Percentiles rank a stretch among this genome's conserved stretches.
Evolutionary conservation across 2,888 invertebrate genomes (phyloP).

Genomic region (Spisula subtruncata): DNA sequence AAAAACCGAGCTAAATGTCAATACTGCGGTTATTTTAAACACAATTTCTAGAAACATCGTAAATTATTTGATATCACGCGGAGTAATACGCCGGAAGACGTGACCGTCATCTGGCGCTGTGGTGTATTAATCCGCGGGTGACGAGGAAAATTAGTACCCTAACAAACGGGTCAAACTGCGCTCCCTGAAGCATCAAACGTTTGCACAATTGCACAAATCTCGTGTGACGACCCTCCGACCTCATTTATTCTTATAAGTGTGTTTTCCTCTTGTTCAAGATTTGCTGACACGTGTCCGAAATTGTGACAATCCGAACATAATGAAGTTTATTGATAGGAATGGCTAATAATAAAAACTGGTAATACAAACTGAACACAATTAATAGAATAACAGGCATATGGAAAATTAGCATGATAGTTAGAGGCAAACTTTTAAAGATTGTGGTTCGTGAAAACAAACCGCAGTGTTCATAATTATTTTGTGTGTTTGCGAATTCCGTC

Average conservation of each 20-base stretch:
- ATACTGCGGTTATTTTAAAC: slow-evolving; percentile 40
- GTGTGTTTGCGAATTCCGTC: no score
- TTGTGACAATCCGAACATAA: slow-evolving; percentile 3
- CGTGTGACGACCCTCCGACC: slow-evolving; percentile 1
- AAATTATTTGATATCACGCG: slow-evolving; percentile 66
- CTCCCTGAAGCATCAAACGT: slow-evolving; percentile 48
- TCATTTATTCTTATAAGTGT: slow-evolving; percentile 18
- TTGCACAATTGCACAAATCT: slow-evolving; percentile 59
- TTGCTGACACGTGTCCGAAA: slow-evolving; percentile 1
- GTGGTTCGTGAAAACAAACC: not conserved
- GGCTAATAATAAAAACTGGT: not conserved
- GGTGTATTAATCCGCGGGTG: slow-evolving; percentile 70
- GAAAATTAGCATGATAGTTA: not conserved
- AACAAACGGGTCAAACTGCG: slow-evolving; percentile 45
- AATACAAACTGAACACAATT: not conserved
- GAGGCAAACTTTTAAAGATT: not conserved
- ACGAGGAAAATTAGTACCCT: slow-evolving; percentile 50
- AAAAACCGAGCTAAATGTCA: slow-evolving; percentile 32
- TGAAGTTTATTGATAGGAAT: not conserved
- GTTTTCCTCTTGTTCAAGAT: not conserved
- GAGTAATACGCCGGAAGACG: slow-evolving; percentile 69
- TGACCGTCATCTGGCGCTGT: slow-evolving; percentile 64
- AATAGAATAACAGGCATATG: not conserved
- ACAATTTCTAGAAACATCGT: slow-evolving; percentile 55
- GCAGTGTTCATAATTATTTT: no score